A percentile compares a stretch with the other conserved stretches of the same genome.
These are phyloP conservation scores for Phenacoccus solenopsis DNA, from an alignment of 1,140 invertebrate genomes.

Conservation along the genomic window DNA sequence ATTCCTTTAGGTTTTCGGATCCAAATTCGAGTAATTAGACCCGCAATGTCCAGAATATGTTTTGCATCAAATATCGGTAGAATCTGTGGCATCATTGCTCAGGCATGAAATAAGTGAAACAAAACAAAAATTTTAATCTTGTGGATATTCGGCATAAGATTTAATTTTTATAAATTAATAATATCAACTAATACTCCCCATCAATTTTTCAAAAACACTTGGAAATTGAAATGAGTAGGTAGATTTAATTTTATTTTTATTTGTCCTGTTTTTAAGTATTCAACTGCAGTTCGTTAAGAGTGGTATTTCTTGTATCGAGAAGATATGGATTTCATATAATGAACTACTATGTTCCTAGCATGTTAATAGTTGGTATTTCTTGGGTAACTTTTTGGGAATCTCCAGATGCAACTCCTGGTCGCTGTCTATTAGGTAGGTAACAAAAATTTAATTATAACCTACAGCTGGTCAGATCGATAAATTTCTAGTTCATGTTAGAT, in stretches of 20 bases:
- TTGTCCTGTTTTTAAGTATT: constrained; percentile 20
- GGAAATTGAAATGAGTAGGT: background rate
- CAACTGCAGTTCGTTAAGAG: constrained; percentile 62
- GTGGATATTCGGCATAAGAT: too few species aligned
- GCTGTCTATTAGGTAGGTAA: constrained; percentile 53
- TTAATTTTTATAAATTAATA: too few species aligned
- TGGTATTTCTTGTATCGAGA: constrained; percentile 59
- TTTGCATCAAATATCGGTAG: too few species aligned
- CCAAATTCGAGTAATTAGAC: too few species aligned
- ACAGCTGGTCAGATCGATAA: too few species aligned
- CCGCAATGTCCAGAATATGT: too few species aligned
- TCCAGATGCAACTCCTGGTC: constrained; percentile 64
- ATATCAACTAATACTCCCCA: background rate
- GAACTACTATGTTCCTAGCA: constrained; percentile 79
- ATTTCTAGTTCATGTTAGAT: too few species aligned
- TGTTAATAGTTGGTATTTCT: constrained; percentile 71
- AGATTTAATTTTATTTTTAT: background rate
- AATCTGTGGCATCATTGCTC: too few species aligned
- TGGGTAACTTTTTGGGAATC: constrained; percentile 87
- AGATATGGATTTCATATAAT: constrained; percentile 77
- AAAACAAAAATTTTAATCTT: too few species aligned
- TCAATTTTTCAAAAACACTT: background rate
- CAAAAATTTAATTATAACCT: background rate
- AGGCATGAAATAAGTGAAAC: too few species aligned
- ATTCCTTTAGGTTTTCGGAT: too few species aligned